Evolutionary conservation across 2,888 invertebrate genomes (phyloP).

Genomic region (Yponomeuta cagnagella): DNA sequence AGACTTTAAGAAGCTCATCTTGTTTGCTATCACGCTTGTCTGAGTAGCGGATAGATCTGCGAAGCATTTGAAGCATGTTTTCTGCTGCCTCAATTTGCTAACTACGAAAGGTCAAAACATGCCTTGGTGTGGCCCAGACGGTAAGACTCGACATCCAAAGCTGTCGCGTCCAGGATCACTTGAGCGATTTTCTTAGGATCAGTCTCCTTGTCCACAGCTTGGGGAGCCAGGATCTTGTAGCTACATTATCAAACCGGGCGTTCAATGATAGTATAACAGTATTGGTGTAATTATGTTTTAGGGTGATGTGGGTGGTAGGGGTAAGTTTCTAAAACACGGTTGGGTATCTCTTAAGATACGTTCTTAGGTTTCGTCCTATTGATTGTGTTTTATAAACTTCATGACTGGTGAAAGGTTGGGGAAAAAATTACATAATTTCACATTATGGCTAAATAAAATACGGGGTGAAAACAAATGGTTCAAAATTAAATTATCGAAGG

Average conservation of each 20-base stretch:
- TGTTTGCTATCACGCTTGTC: constrained; percentile 49
- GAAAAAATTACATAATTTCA: neutral
- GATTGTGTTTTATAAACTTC: neutral
- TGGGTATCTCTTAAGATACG: constrained; percentile 3
- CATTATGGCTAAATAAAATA: neutral
- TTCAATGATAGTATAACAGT: constrained; percentile 39
- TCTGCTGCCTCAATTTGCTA: constrained; percentile 42
- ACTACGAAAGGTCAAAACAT: constrained; percentile 73
- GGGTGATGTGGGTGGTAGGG: neutral
- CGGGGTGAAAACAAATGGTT: neutral
- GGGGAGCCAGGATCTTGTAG: constrained; percentile 99
- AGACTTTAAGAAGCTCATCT: constrained; percentile 28
- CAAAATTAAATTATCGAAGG: neutral
- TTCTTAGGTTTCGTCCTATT: neutral
- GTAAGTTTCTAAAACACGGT: neutral
- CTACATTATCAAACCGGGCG: constrained; percentile 78
- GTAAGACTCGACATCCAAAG: constrained; percentile 93
- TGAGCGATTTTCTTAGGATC: constrained; percentile 90
- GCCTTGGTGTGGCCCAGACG: constrained; percentile 99
- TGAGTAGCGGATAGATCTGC: constrained; percentile 42
- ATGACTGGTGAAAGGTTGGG: neutral
- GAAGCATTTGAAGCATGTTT: constrained; percentile 47
- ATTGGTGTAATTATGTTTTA: neutral
- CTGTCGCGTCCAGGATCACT: constrained; percentile 87
- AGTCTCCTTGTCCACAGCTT: constrained; percentile 83